Base-by-base conservation (phyloP, 2,113 vertebrate genomes). In the Scatophagus argus region DNA sequence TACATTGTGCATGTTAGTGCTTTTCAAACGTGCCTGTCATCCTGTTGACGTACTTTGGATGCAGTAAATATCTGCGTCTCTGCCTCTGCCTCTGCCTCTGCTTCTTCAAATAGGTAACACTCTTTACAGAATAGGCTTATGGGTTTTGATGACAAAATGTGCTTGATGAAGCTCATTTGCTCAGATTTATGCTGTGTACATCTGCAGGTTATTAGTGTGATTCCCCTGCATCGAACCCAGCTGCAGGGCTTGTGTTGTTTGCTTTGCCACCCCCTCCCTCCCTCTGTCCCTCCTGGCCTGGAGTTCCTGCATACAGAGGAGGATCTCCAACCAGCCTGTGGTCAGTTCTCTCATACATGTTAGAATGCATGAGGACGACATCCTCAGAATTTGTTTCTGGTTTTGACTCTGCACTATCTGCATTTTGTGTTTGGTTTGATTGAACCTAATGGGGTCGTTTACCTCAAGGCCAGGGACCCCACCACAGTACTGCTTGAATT, bases 171-270 rank as follows among this genome's bases (percentile, higher is more conserved):
- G 55, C 3, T 19, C 29, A 11, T 58, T 65, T 54, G 47, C 38
- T 63, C 55, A 44, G 67, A 86, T 75, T 46, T 69, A 25, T 69
- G 52, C 8, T 38, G 61, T 64, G 67, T 88, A 87, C 93, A 95
- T 95, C 94, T 95, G 94, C 46, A 75, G 39, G 2, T 11, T 27
- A 82, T 95, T 94, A 93, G 64, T 34, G 72, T 60, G 61, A 61
- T 67, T 81, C 55, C 67, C 41, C 59, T 38, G 46, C 61, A 81
- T 82, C 64, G 66, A 56, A n/a, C 54, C 56, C 82, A 81, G 87
- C 84, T 88, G 83, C 59, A 43, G 68, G 49, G 32, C 56, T 87
- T 77, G 23, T 59, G 34, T 39, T 72, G 58, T 83, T 70, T 78
- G 27, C 56, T 64, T 73, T 46, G 38, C 38, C 31, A 43, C 39